A percentile compares a stretch with the other conserved stretches of the same genome.
These are phyloP conservation scores for Sthenelais limicola DNA, from an alignment of 2,888 invertebrate species.

Conservation along the genomic window DNA sequence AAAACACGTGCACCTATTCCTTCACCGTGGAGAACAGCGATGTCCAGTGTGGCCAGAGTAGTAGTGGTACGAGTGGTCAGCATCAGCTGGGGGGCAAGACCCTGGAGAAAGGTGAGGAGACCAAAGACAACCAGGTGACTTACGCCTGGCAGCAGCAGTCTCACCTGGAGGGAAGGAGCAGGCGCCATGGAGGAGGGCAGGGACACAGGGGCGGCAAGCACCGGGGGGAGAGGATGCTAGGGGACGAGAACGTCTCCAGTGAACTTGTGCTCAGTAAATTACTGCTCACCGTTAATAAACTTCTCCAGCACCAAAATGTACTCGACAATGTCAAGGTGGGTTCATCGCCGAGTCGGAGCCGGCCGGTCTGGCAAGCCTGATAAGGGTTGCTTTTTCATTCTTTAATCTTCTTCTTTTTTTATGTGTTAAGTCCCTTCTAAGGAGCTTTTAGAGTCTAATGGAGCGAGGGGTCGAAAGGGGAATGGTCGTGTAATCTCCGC, in stretches of 20 bases:
- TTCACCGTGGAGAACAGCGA: conserved; percentile 20
- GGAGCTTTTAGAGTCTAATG: too few relatives aligned
- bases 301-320: conserved; percentile 33
- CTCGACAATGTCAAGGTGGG: conserved; percentile 35
- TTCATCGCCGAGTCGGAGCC: too few relatives aligned
- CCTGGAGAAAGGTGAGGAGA: background rate
- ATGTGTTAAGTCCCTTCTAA: too few relatives aligned
- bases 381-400: too few relatives aligned
- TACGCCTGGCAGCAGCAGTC: background rate
- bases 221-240: background rate
- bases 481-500: too few relatives aligned
- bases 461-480: too few relatives aligned
- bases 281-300: conserved; percentile 29
- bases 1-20: conserved; percentile 19
- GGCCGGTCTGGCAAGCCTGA: too few relatives aligned
- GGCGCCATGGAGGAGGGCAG: background rate
- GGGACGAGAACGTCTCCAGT: background rate
- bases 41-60: background rate
- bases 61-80: background rate
- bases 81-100: background rate
- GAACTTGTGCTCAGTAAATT: conserved; percentile 15
- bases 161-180: background rate
- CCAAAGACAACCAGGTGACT: background rate
- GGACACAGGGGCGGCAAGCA: background rate
- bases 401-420: too few relatives aligned